phyloP scores from a whole-genome alignment of 2,113 vertebrate species.

The Sprattus sprattus region DNA sequence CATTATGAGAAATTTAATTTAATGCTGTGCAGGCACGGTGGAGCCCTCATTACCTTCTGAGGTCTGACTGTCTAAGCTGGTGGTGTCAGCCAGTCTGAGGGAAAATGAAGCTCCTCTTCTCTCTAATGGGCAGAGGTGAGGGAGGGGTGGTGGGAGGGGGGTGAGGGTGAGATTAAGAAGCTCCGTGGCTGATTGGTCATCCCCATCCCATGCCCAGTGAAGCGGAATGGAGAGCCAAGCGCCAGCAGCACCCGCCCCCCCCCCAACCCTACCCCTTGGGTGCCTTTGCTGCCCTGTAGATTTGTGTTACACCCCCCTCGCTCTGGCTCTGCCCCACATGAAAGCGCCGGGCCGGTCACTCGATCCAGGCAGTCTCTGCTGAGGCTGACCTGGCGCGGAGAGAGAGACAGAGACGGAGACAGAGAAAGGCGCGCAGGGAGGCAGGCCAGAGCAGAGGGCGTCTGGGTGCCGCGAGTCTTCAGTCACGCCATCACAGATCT shows the following conservation, averaged over 20 bases:
- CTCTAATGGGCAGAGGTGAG: not conserved
- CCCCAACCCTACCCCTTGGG: not conserved
- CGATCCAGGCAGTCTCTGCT: constrained; percentile 56
- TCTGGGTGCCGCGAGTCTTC: not conserved
- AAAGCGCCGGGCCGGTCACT: constrained; percentile 66
- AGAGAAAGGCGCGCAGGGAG: not conserved
- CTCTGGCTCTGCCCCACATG: constrained; percentile 60
- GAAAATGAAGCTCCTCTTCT: not conserved
- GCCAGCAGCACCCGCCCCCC: not conserved
- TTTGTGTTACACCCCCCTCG: constrained; percentile 64
- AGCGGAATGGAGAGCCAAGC: constrained; percentile 45
- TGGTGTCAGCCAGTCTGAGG: constrained; percentile 8
- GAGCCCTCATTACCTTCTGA: not conserved
- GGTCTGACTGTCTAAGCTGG: not conserved
- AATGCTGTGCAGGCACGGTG: not conserved
- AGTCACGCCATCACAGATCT: not conserved
- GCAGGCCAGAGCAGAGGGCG: not conserved
- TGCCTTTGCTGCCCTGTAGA: constrained; percentile 68
- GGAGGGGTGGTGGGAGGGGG: not conserved
- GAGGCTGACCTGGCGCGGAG: constrained; percentile 57
- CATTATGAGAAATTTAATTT: constrained; percentile 2
- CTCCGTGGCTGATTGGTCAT: not conserved
- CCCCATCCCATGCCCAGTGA: constrained; percentile 26
- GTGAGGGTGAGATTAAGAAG: not conserved
- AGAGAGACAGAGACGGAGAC: not conserved